These are phyloP conservation scores for Ephestia elutella DNA, from an alignment of 1,140 invertebrate genomes.

Conservation along the genomic window DNA sequence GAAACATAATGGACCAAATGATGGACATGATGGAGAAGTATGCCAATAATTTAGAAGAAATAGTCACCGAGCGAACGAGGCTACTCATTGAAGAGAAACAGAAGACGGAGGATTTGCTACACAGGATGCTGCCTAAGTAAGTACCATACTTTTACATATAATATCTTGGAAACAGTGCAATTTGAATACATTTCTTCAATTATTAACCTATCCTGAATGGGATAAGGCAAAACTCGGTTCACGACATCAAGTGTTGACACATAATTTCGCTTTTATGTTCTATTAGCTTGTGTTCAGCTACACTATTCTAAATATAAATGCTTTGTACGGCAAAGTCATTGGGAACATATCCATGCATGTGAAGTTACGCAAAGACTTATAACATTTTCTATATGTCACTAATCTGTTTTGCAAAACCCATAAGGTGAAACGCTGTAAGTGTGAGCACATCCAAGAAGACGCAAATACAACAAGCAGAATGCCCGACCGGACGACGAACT, in stretches of 20 bases:
- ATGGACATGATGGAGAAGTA: slow-evolving; percentile 98
- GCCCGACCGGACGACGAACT: slow-evolving; percentile 46
- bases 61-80: slow-evolving; percentile 91
- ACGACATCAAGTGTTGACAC: slow-evolving; percentile 20
- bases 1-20: slow-evolving; percentile 97
- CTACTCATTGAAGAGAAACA: slow-evolving; percentile 93
- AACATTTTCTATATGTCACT: slow-evolving; percentile 26
- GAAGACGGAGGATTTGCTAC: slow-evolving; percentile 93
- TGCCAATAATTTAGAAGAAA: slow-evolving; percentile 94
- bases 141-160: slow-evolving; percentile 32
- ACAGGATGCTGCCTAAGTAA: slow-evolving; percentile 94
- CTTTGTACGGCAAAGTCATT: slow-evolving; percentile 13
- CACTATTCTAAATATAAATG: background rate
- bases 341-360: background rate
- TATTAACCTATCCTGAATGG: background rate
- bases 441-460: slow-evolving; percentile 53
- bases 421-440: slow-evolving; percentile 33
- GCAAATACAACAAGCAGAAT: slow-evolving; percentile 69
- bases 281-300: background rate
- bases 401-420: slow-evolving; percentile 41
- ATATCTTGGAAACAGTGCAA: slow-evolving; percentile 12
- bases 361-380: background rate
- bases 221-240: slow-evolving; percentile 13
- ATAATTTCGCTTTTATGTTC: background rate
- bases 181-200: slow-evolving; percentile 22